Percentiles rank a stretch among this genome's conserved stretches.
phyloP scores from a whole-genome alignment of 2,113 vertebrate species.

The Pseudonaja textilis region DNA sequence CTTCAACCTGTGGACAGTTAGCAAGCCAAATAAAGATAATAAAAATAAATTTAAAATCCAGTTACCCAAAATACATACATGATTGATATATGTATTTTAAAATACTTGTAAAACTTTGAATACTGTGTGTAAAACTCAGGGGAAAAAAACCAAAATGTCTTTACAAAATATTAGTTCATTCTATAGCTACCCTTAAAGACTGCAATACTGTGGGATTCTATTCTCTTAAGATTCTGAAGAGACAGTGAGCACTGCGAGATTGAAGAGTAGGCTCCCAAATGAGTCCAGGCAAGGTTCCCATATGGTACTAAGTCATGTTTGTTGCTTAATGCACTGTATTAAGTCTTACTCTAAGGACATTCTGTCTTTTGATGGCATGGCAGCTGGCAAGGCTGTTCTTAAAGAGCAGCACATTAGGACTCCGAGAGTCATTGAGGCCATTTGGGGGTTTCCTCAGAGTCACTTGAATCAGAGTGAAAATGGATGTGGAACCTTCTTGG shows the following conservation, averaged over 20 bases:
- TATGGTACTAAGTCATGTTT: too few relatives aligned
- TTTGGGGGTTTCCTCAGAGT: too few relatives aligned
- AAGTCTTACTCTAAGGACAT: too few relatives aligned
- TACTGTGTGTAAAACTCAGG: background rate
- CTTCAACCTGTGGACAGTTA: background rate
- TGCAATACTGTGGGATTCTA: background rate
- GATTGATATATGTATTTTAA: background rate
- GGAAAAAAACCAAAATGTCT: background rate
- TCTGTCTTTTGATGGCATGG: too few relatives aligned
- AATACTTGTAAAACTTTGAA: constrained; percentile 13
- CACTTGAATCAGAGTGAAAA: too few relatives aligned
- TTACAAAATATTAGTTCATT: background rate
- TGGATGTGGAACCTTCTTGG: too few relatives aligned
- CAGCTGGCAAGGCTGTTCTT: too few relatives aligned
- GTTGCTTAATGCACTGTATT: too few relatives aligned
- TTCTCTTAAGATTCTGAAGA: background rate
- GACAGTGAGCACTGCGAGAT: background rate
- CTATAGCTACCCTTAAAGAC: background rate
- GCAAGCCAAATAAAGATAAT: background rate
- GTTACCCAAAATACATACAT: background rate
- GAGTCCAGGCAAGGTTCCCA: background rate
- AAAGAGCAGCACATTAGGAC: too few relatives aligned
- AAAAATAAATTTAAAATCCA: background rate
- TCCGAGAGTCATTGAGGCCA: too few relatives aligned
- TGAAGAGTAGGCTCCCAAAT: background rate